Percentiles rank a stretch among this genome's conserved stretches.
Conservation (phyloP, 1,140 invertebrate genomes). For the Pectinophora gossypiella region DNA sequence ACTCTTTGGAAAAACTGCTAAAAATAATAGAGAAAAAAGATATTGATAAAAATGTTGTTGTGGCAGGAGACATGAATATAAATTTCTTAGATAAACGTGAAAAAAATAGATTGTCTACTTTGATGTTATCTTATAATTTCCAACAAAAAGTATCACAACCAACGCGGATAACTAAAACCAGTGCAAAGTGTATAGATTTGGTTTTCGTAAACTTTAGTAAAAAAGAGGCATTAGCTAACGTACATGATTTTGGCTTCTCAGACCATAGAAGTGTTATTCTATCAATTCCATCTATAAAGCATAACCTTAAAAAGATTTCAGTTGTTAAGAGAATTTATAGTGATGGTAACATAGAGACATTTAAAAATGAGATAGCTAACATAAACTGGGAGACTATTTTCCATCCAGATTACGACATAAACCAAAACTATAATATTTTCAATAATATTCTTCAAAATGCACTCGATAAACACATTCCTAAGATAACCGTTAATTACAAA, state of each 20-base stretch:
- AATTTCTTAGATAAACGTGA: not conserved
- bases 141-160: not conserved
- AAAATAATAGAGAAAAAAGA: not conserved
- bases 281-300: no score
- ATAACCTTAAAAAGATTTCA: no score
- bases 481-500: not conserved
- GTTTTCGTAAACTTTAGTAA: conserved; percentile 2
- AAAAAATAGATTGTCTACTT: not conserved
- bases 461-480: conserved; percentile 5
- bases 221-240: not conserved
- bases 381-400: not conserved
- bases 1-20: not conserved
- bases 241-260: conserved; percentile 6
- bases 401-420: not conserved
- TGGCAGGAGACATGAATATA: conserved; percentile 7
- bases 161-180: not conserved
- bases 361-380: no score
- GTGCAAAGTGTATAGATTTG: conserved; percentile 5
- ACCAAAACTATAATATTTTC: conserved; percentile 6
- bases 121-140: conserved; percentile 4
- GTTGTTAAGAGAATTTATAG: no score
- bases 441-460: not conserved
- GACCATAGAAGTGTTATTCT: conserved; percentile 6
- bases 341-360: no score
- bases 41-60: not conserved